phyloP scores from a whole-genome alignment of 2,113 vertebrate species.

The Anthoscopus minutus region DNA sequence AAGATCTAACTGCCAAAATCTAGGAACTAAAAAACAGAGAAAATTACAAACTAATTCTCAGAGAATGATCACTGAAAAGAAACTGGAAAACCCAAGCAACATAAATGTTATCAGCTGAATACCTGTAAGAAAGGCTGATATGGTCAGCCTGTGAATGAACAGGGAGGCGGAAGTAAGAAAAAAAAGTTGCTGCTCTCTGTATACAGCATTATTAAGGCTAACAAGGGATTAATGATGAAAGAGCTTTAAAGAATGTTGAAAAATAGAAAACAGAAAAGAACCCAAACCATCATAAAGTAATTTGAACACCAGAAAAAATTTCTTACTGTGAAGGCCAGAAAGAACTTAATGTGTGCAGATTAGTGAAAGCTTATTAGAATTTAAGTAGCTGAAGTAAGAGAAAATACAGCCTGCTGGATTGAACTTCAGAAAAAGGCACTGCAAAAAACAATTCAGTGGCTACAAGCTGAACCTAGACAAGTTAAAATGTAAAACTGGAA shows the following conservation, averaged over 20 bases:
- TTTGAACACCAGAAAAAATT: neutral
- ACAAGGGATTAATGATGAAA: neutral
- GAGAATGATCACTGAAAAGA: neutral
- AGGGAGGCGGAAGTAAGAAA: neutral
- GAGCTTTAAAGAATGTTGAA: neutral
- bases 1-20: neutral
- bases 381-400: neutral
- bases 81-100: neutral
- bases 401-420: neutral
- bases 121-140: neutral
- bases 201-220: neutral
- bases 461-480: neutral
- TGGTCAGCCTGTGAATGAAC: neutral
- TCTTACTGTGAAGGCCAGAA: neutral
- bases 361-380: neutral
- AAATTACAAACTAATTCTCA: neutral
- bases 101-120: neutral
- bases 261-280: neutral
- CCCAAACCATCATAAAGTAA: neutral
- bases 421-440: neutral
- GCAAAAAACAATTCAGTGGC: neutral
- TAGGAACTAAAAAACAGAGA: neutral
- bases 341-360: neutral
- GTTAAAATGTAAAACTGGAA: neutral
- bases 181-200: neutral